These are phyloP conservation scores for Neodiprion virginianus DNA, from an alignment of 1,140 invertebrate species.

Conservation along the genomic window DNA sequence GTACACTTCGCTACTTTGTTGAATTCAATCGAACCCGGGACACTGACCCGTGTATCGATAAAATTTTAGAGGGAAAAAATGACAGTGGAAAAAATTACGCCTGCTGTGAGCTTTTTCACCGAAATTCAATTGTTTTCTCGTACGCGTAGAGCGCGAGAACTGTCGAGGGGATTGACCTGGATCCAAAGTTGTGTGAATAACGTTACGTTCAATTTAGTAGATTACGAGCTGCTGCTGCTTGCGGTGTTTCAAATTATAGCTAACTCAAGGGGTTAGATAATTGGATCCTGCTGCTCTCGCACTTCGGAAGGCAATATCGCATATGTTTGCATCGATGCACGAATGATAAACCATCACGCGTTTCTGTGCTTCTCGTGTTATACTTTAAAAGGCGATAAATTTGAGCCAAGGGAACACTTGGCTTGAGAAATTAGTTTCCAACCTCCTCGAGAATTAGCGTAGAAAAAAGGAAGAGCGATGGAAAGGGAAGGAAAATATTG, in stretches of 20 bases:
- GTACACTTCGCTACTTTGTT: too few relatives aligned
- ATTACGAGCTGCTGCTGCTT: not conserved
- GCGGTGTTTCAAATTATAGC: constrained; percentile 4
- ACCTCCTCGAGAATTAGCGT: not conserved
- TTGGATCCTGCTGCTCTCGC: not conserved
- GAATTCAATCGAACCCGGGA: too few relatives aligned
- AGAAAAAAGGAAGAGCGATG: not conserved
- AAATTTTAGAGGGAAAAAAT: too few relatives aligned
- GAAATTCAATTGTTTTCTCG: too few relatives aligned
- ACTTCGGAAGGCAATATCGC: not conserved
- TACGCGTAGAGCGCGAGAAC: too few relatives aligned
- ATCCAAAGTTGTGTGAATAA: not conserved
- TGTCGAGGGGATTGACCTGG: not conserved
- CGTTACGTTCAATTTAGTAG: not conserved
- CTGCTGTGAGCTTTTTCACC: too few relatives aligned
- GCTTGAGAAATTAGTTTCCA: not conserved
- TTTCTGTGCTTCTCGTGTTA: not conserved
- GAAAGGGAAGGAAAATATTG: too few relatives aligned
- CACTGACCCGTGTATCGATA: too few relatives aligned
- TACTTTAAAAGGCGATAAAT: too few relatives aligned
- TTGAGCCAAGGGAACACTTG: not conserved
- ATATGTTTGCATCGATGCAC: not conserved
- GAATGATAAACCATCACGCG: constrained; percentile 1
- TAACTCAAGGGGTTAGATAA: not conserved
- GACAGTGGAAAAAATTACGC: too few relatives aligned